Percentiles rank a stretch among this genome's conserved stretches.
Conservation (phyloP, 2,888 invertebrate species). For the Drosophila affinis region DNA sequence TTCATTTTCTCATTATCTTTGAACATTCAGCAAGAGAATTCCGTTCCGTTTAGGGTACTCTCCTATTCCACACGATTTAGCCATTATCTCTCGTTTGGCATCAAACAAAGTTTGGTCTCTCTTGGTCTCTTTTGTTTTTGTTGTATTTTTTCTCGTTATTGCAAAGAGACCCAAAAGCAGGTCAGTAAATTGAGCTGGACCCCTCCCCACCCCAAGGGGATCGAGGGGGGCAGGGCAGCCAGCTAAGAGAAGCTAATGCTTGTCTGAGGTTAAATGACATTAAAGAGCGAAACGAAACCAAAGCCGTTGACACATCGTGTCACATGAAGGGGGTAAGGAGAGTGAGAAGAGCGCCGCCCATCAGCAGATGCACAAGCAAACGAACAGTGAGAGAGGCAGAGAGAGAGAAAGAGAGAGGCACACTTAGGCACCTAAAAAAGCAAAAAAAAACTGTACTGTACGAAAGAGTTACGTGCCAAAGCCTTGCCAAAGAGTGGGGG, state of each 20-base stretch:
- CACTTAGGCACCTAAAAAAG: constrained; percentile 2
- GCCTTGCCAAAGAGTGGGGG: constrained; percentile 19
- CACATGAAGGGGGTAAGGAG: constrained; percentile 35
- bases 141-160: background rate
- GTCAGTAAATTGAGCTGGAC: constrained; percentile 1
- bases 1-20: background rate
- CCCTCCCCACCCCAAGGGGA: background rate
- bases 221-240: background rate
- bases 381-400: constrained; percentile 1
- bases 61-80: background rate
- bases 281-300: constrained; percentile 41
- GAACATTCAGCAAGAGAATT: background rate
- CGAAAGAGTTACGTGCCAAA: constrained; percentile 63
- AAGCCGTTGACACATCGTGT: constrained; percentile 59
- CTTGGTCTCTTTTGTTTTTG: background rate
- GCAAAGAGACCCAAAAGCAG: background rate
- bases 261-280: constrained; percentile 26
- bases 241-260: constrained; percentile 15
- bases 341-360: constrained; percentile 27
- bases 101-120: background rate
- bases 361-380: constrained; percentile 39
- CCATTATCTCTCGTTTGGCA: background rate
- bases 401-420: constrained; percentile 5
- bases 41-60: background rate
- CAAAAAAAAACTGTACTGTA: constrained; percentile 20